A percentile compares a stretch with the other conserved stretches of the same genome.
These are phyloP conservation scores for Erebia aethiops DNA, from an alignment of 2,888 invertebrate species.

Conservation along the genomic window DNA sequence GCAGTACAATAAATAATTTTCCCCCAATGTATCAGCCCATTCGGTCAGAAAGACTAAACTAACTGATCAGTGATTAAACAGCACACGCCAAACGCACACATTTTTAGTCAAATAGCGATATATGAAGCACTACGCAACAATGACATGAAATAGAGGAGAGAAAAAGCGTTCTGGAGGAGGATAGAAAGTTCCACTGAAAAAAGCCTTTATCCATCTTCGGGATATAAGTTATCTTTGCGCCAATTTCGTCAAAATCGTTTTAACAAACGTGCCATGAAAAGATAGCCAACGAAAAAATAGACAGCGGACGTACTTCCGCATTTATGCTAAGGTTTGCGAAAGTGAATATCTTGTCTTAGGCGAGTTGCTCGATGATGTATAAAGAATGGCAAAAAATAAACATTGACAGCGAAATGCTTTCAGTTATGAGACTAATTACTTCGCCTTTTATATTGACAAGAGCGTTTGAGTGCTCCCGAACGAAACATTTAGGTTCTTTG, in stretches of 20 bases:
- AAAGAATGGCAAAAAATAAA: slow-evolving; percentile 32
- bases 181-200: too few relatives aligned
- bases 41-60: background rate
- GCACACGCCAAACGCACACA: background rate
- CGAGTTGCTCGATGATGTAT: background rate
- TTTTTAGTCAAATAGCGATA: background rate
- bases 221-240: too few relatives aligned
- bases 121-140: background rate
- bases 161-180: too few relatives aligned
- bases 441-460: slow-evolving; percentile 22
- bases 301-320: too few relatives aligned
- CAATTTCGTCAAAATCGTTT: too few relatives aligned
- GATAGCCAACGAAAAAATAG: too few relatives aligned
- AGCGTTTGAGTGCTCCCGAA: slow-evolving; percentile 7
- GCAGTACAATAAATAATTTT: background rate
- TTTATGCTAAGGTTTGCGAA: background rate
- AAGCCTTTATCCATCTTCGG: too few relatives aligned
- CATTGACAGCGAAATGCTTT: slow-evolving; percentile 35
- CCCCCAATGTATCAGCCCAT: background rate
- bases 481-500: background rate
- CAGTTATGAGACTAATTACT: slow-evolving; percentile 37
- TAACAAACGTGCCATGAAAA: too few relatives aligned
- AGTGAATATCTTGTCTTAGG: background rate
- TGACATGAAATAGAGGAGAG: background rate
- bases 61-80: background rate